These are phyloP conservation scores for Xestia c-nigrum DNA, from an alignment of 2,888 invertebrate species.

Conservation along the genomic window DNA sequence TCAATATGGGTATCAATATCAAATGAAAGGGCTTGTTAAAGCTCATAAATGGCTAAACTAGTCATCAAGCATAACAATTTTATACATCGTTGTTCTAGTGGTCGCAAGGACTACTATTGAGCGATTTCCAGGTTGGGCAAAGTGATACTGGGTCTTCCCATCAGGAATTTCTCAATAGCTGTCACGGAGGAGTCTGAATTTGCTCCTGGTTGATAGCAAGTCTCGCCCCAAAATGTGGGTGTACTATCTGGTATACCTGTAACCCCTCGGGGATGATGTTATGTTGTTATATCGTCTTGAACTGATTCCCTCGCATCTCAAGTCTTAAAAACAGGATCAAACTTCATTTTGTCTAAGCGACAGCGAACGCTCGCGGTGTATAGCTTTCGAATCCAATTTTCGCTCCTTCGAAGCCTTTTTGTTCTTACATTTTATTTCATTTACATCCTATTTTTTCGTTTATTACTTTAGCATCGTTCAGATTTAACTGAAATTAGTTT, in stretches of 20 bases:
- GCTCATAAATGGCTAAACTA: too few species aligned
- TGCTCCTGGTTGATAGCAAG: too few species aligned
- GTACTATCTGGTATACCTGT: not conserved
- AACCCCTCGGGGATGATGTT: not conserved
- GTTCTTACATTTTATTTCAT: conserved; percentile 64
- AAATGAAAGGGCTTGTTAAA: too few species aligned
- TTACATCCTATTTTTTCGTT: conserved; percentile 66
- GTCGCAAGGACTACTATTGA: too few species aligned
- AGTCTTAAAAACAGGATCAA: conserved; percentile 76
- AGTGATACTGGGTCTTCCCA: too few species aligned
- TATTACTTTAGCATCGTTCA: conserved; percentile 51
- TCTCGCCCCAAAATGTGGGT: not conserved
- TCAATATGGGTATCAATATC: too few species aligned
- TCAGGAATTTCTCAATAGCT: too few species aligned
- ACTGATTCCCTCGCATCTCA: conserved; percentile 64
- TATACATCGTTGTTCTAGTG: too few species aligned
- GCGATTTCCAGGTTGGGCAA: too few species aligned
- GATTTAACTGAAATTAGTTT: conserved; percentile 52
- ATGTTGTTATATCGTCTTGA: conserved; percentile 28
- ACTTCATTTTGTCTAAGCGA: conserved; percentile 79
- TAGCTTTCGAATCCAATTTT: conserved; percentile 83
- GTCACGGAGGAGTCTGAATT: too few species aligned
- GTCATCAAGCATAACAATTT: too few species aligned
- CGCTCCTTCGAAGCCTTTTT: conserved; percentile 68
- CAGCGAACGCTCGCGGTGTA: conserved; percentile 76